Conservation (phyloP, 2,888 invertebrate genomes). For the Euphydryas editha region DNA sequence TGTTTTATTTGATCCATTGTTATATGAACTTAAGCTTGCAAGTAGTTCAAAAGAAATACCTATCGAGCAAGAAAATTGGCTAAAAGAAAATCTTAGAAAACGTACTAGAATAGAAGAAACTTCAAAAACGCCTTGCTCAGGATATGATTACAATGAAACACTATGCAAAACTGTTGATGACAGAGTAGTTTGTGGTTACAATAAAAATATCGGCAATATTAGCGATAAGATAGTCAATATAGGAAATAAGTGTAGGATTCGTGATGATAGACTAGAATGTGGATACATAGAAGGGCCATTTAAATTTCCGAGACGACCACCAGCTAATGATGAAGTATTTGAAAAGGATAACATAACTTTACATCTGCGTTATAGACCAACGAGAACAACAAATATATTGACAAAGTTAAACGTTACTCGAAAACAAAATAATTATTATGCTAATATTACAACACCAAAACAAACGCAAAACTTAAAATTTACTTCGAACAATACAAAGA, state of each 20-base stretch:
- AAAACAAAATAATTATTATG: not conserved
- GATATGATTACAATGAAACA: slow-evolving; percentile 60
- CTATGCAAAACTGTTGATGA: slow-evolving; percentile 57
- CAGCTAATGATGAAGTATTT: slow-evolving; percentile 29
- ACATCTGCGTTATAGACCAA: not conserved
- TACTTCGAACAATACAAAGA: too few relatives aligned
- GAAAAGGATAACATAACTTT: not conserved
- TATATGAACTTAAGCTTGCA: slow-evolving; percentile 46
- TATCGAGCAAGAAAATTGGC: not conserved
- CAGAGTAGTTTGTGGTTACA: slow-evolving; percentile 68
- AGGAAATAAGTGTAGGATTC: slow-evolving; percentile 58
- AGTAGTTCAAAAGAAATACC: not conserved
- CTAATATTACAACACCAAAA: not conserved
- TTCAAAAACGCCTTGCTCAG: slow-evolving; percentile 40
- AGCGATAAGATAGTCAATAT: slow-evolving; percentile 48
- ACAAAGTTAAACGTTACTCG: not conserved
- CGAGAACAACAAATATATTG: not conserved
- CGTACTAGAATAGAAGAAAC: slow-evolving; percentile 10
- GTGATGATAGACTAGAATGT: slow-evolving; percentile 69
- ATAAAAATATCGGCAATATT: slow-evolving; percentile 57
- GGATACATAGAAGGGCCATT: slow-evolving; percentile 56
- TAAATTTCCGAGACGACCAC: slow-evolving; percentile 43
- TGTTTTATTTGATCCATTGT: slow-evolving; percentile 51
- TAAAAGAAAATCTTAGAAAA: slow-evolving; percentile 3
- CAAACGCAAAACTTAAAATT: not conserved